Evolutionary conservation across 1,140 invertebrate species (phyloP), one percentile per base, ranked within the genome.

Genomic region (Cotesia glomerata): DNA sequence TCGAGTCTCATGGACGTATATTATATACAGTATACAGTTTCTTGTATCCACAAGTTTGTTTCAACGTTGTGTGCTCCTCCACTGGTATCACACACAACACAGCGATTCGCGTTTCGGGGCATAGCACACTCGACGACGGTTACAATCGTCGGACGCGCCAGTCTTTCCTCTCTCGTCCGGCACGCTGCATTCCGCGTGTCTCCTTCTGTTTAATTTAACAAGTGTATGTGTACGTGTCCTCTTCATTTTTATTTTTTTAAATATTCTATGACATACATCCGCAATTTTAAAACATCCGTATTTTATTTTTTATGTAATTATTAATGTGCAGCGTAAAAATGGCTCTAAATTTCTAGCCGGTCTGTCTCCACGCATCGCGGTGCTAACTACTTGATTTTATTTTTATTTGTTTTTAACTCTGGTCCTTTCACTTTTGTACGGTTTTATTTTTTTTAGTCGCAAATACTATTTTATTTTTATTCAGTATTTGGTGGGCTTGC

Each of bases 321-420:
- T 45, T 26, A 45, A 45, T 45, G 7, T 45, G 39, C 7, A 45
- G 26, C 2, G 26, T 26, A 26, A 26, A 2, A 26, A 26, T 77
- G 69, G 73, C 76, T 76, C 77, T 76, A 76, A 78, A 77, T 78
- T 75, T 77, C 76, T 78, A 75, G 5, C 2, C 39, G 5, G 11
- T 45, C 7, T 45, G 39, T 45, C 39, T 45, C 39, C 39, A 45
- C 39, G 39, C 11, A 45, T 45, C 39, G 39, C 39, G 39, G 39
- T 45, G 39, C 11, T 45, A 45, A 45, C 39, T 45, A 45, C 52
- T 16, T 18, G 59, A 61, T 61, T 59, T 18, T 62, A 66, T 65
- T 71, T 62, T 51, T 68, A 71, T 73, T 71, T 67, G 71, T 68
- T 74, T 64, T 71, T 78, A 73, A 71, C 75, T 13, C 74, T 56